Percentiles rank a stretch among this genome's conserved stretches.
These are phyloP conservation scores for Iselma pallidipennis DNA, from an alignment of 2,888 invertebrate genomes.

Conservation along the genomic window DNA sequence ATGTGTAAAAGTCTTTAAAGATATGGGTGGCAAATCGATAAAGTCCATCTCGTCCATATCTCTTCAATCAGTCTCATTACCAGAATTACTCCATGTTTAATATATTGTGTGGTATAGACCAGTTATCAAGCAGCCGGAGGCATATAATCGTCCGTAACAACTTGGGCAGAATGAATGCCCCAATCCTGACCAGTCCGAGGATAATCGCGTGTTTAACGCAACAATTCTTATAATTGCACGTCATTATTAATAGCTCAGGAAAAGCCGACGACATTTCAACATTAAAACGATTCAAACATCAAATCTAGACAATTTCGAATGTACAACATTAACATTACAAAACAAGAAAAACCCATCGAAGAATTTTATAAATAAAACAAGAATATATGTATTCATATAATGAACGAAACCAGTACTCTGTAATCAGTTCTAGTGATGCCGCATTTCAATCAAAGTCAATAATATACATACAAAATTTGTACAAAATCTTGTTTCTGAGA, in stretches of 20 bases:
- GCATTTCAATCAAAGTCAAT: conserved; percentile 3
- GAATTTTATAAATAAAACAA: too few relatives aligned
- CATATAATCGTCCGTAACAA: not conserved
- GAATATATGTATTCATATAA: too few relatives aligned
- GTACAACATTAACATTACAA: conserved; percentile 22
- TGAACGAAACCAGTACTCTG: too few relatives aligned
- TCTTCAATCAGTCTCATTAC: not conserved
- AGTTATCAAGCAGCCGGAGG: not conserved
- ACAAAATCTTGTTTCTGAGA: not conserved
- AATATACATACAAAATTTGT: not conserved
- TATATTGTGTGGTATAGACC: not conserved
- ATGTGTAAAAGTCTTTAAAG: not conserved
- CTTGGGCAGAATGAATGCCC: not conserved
- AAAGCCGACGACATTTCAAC: conserved; percentile 5
- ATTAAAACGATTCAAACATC: not conserved
- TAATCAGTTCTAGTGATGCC: conserved; percentile 8
- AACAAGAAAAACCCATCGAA: too few relatives aligned
- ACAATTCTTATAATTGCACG: conserved; percentile 7
- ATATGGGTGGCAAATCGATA: not conserved
- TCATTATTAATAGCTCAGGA: conserved; percentile 2
- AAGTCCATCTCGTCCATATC: not conserved
- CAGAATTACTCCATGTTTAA: not conserved
- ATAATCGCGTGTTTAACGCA: conserved; percentile 8
- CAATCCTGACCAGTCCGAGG: not conserved
- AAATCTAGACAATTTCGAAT: conserved; percentile 7